Evolutionary conservation across 92 coral and sea anemone genomes (phyloP), one percentile per base, ranked within the genome.

Genomic region (Actinernus sp.): DNA sequence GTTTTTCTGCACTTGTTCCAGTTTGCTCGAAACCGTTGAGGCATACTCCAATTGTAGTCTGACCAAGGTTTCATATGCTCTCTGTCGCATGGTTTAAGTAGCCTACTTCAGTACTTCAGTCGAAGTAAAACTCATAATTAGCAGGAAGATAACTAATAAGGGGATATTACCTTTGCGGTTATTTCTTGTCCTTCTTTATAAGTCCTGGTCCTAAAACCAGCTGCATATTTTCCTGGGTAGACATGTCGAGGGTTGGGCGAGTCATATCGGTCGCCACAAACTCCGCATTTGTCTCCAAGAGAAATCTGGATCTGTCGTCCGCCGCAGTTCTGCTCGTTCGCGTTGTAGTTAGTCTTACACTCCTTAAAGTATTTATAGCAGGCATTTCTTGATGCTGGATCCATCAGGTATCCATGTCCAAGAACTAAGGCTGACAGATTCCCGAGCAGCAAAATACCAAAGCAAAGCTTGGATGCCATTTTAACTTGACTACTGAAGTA

Each of bases 211-310:
- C 83, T 71, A 59, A 65, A 55, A 8, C 80, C 83, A 0, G 71
- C 82, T 1, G 93, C 93, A 49, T 71, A 78, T 68, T 27, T 26
- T 11, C 97, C 97, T 4, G 97, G 97, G 49, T 57, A 47, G 2
- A 81, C 83, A 53, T 72, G 86, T 14, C 39, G 54, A 0, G 80
- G 84, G 9, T 45, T 22, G 22, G 58, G 19, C 7, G 44, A 4
- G 0, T 64, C 55, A 41, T 62, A 56, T 25, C 61, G 63, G 43
- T 84, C 91, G 0, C 91, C 91, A 65, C 91, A 84, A 2, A 65
- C 78, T 40, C 38, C 62, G 54, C 62, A 55, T 33, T 75, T 74
- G 4, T 73, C 83, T 3, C 51, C 63, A 41, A 59, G 56, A 0
- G 37, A 5, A 41, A 68, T 76, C 58, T 83, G 83, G 1, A 39